Evolutionary conservation across 2,797 vertebrate species (phyloP).

Genomic region (Onychomys torridus): DNA sequence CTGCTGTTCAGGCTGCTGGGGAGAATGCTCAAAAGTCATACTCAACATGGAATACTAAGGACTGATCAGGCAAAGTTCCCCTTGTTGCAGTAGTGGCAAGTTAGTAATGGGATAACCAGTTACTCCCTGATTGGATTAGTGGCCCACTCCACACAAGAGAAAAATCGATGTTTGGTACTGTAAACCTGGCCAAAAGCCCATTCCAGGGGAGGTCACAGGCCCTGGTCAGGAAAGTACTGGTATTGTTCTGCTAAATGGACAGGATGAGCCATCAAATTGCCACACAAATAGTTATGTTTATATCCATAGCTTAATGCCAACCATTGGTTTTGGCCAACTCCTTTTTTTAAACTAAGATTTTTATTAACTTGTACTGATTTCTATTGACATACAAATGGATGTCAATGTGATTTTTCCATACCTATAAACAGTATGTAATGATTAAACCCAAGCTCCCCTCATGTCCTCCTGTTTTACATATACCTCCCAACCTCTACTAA

Average conservation of each 20-base stretch:
- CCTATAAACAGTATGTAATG: neutral
- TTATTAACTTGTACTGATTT: neutral
- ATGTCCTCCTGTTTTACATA: neutral
- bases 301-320: neutral
- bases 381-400: neutral
- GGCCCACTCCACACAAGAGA: neutral
- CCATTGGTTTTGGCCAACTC: neutral
- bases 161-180: neutral
- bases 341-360: neutral
- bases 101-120: neutral
- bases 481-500: neutral
- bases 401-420: neutral
- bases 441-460: neutral
- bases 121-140: neutral
- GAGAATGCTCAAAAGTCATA: neutral
- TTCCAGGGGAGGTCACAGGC: neutral
- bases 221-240: neutral
- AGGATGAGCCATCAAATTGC: neutral
- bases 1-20: no score
- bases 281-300: neutral
- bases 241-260: neutral
- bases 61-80: neutral
- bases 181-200: neutral
- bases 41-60: neutral
- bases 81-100: neutral